A percentile compares a stretch with the other conserved stretches of the same genome.
phyloP scores from a whole-genome alignment of 1,140 invertebrate species.

The Dolichoris vasculosae region DNA sequence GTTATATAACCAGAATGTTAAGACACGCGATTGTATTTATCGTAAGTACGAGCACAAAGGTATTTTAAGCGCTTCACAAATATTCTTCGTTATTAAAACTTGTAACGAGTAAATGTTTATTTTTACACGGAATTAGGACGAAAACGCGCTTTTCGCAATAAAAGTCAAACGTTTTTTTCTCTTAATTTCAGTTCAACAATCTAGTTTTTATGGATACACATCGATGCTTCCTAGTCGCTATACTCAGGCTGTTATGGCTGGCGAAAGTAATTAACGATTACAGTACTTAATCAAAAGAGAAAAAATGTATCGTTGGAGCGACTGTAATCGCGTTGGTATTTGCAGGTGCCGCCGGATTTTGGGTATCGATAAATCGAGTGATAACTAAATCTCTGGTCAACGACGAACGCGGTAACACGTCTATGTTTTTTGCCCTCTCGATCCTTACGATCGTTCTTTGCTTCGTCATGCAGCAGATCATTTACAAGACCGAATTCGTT shows the following conservation, averaged over 20 bases:
- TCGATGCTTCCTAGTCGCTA: conserved; percentile 92
- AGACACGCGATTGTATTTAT: too few species aligned
- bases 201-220: conserved; percentile 94
- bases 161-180: conserved; percentile 14
- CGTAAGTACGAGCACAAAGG: too few species aligned
- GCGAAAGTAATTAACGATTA: conserved; percentile 84
- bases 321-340: neutral
- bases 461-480: conserved; percentile 83
- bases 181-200: conserved; percentile 86
- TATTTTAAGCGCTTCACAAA: too few species aligned
- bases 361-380: conserved; percentile 89
- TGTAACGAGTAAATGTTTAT: too few species aligned
- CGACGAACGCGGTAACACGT: conserved; percentile 85
- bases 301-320: neutral
- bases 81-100: too few species aligned
- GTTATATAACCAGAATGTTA: too few species aligned
- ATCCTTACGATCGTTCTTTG: conserved; percentile 84
- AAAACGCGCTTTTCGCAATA: too few species aligned
- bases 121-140: too few species aligned
- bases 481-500: conserved; percentile 87
- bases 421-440: conserved; percentile 89
- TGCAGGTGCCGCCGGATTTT: conserved; percentile 87
- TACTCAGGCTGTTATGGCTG: conserved; percentile 94
- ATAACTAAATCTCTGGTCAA: conserved; percentile 85
- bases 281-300: neutral